Evolutionary conservation across 1,140 invertebrate genomes (phyloP), one percentile per base, ranked within the genome.

Genomic region (Halictus rubicundus): DNA sequence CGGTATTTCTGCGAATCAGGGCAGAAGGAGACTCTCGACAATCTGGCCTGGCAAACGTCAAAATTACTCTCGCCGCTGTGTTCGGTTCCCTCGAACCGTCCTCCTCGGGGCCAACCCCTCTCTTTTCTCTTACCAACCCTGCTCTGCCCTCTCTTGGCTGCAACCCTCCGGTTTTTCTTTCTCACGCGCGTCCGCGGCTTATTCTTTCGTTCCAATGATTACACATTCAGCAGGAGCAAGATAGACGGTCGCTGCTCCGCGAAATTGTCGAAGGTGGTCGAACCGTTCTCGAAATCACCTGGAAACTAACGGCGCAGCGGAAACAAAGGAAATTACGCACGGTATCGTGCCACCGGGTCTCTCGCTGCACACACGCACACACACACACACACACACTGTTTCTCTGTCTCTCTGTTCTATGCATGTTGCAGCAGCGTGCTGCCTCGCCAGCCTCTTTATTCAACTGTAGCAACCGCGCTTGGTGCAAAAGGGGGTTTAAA

Each of bases 261-360:
- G 57, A 82, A 79, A 87, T 88, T 82, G 77, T 77, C 79, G 74
- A 71, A 66, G 68, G 81, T 81, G 82, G 81, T 86, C 87, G 81
- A 81, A 81, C 66, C 59, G 76, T 75, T 87, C 77, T 69, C 72
- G 71, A 80, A 83, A 83, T 83, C 83, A 75, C 78, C 64, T 74
- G 69, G 68, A 86, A 79, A 84, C 73, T 79, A 76, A 83, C 74
- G 73, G 77, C 73, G 84, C 75, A n/a, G 79, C 16, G 68, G 78
- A 84, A 81, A 88, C 83, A 87, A 88, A 88, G 83, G 68, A 82
- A 83, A 88, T 87, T 87, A 81, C 80, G 80, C 79, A 72, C 46
- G 46, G 71, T 54, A 75, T 54, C 78, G 78, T 69, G 66, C 21
- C 64, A 78, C 61, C 52, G 78, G 19, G 52, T 59, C 72, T 49